phyloP scores from a whole-genome alignment of 1,140 invertebrate genomes.

The Drosophila pectinifera region DNA sequence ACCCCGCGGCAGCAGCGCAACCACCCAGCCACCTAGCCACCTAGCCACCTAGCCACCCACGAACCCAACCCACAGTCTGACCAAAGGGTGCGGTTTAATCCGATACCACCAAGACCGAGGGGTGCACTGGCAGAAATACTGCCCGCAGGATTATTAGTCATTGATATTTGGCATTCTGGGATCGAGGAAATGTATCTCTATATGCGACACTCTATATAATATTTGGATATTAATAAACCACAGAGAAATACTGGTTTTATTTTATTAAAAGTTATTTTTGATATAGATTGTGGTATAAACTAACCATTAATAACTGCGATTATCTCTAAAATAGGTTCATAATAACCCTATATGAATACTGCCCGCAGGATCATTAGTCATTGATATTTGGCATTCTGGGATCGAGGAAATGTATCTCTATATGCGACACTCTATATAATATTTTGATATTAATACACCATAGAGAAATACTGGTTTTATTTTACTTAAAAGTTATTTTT shows the following conservation, averaged over 20 bases:
- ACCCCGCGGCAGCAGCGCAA: constrained; percentile 31
- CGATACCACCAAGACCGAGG: constrained; percentile 65
- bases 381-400: background rate
- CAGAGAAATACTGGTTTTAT: no score
- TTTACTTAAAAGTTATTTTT: no score
- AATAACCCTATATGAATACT: constrained; percentile 13
- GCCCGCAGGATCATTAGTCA: background rate
- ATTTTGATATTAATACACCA: background rate
- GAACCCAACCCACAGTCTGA: constrained; percentile 10
- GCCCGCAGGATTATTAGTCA: background rate
- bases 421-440: background rate
- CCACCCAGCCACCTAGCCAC: constrained; percentile 21
- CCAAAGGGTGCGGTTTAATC: constrained; percentile 73
- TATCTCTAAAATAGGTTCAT: no score
- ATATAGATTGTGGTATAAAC: no score
- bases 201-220: background rate
- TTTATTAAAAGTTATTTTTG: no score
- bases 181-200: no score
- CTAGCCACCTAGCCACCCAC: constrained; percentile 2
- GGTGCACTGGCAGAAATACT: constrained; percentile 37
- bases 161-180: background rate
- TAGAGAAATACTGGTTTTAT: no score
- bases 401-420: no score
- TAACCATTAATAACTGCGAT: no score
- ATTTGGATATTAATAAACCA: background rate